Conservation (phyloP, 2,113 vertebrate genomes). For the Brachypteracias leptosomus region DNA sequence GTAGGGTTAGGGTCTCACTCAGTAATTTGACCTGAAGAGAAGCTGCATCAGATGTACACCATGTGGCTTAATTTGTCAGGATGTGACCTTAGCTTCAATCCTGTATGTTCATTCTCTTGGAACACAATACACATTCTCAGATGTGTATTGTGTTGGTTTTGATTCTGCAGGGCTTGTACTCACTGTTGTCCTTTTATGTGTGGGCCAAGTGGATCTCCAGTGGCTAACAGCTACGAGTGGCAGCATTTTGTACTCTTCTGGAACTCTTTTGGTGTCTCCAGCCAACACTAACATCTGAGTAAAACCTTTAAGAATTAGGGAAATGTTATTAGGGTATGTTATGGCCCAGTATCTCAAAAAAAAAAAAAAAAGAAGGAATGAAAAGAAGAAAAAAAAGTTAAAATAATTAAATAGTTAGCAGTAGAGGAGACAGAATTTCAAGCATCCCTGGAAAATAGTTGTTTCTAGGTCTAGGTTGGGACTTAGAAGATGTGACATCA, state of each 20-base stretch:
- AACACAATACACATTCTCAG: too few relatives aligned
- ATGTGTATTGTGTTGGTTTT: not conserved
- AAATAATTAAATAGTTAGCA: not conserved
- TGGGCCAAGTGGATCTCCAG: not conserved
- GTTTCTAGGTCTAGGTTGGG: not conserved
- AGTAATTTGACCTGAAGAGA: not conserved
- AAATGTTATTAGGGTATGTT: not conserved
- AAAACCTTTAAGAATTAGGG: not conserved
- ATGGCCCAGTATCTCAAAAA: not conserved
- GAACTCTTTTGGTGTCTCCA: not conserved
- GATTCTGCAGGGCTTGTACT: not conserved
- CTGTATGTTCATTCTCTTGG: accelerated
- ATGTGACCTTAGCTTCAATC: not conserved
- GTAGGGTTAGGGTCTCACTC: not conserved
- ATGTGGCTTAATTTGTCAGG: not conserved
- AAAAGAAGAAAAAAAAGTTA: not conserved
- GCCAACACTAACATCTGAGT: not conserved
- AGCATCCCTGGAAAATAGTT: not conserved
- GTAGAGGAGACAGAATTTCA: not conserved
- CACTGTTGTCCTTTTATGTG: not conserved
- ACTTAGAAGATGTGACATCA: not conserved
- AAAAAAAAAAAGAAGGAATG: too few relatives aligned
- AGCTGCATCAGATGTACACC: not conserved
- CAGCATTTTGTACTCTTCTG: not conserved
- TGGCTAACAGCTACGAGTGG: accelerated